Evolutionary conservation across 2,113 vertebrate genomes (phyloP).

Genomic region (Pionites leucogaster): DNA sequence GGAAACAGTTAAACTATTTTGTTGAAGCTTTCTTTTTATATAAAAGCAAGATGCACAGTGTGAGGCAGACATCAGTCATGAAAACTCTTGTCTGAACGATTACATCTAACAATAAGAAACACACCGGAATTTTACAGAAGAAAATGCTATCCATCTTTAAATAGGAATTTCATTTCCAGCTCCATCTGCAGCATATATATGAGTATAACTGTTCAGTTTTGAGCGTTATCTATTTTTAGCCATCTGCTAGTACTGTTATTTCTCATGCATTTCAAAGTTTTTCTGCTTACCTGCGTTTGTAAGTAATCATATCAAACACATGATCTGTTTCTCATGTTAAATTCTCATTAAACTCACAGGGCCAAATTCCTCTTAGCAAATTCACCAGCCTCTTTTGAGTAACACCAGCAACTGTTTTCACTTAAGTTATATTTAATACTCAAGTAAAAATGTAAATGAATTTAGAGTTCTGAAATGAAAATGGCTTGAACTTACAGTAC

Average conservation of each 20-base stretch:
- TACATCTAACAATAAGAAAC: slow-evolving; percentile 31
- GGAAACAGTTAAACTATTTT: slow-evolving; percentile 48
- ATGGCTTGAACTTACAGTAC: background rate
- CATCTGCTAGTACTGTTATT: background rate
- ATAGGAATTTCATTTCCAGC: background rate
- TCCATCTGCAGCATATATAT: background rate
- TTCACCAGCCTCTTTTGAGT: background rate
- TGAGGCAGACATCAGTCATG: slow-evolving; percentile 30
- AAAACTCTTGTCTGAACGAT: slow-evolving; percentile 19
- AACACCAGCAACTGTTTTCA: background rate
- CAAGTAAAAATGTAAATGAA: background rate
- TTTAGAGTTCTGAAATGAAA: background rate
- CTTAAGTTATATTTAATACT: background rate
- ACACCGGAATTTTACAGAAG: background rate
- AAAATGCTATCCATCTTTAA: slow-evolving; percentile 23
- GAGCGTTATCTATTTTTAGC: background rate
- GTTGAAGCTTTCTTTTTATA: slow-evolving; percentile 20
- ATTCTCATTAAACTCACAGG: background rate
- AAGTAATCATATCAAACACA: background rate
- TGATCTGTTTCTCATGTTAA: background rate
- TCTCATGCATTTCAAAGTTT: background rate
- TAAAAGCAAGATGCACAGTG: slow-evolving; percentile 12
- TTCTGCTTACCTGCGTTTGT: background rate
- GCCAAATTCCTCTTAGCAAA: background rate
- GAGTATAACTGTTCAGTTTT: background rate